Conservation (phyloP, 2,888 invertebrate genomes). For the Leptopilina drosophilae region DNA sequence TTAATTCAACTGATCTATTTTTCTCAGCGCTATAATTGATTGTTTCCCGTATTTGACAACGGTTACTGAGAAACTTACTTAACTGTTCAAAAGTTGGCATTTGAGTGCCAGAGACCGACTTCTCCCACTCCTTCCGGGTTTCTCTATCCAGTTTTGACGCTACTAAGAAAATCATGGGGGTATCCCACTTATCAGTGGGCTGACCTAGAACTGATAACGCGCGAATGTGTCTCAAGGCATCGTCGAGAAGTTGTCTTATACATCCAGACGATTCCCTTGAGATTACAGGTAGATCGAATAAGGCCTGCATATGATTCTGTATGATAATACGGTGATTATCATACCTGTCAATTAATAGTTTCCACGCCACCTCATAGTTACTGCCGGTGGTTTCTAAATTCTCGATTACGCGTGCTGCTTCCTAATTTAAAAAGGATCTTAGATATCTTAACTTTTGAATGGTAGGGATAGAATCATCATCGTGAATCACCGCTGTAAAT, state of each 20-base stretch:
- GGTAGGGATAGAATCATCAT: background rate
- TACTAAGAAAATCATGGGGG: conserved; percentile 16
- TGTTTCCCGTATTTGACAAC: conserved; percentile 26
- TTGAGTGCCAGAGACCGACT: background rate
- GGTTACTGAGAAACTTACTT: background rate
- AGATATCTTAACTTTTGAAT: conserved; percentile 13
- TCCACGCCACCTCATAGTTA: conserved; percentile 7
- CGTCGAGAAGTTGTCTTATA: conserved; percentile 14
- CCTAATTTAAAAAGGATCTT: background rate
- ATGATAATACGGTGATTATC: background rate
- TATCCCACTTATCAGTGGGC: conserved; percentile 40
- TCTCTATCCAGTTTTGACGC: conserved; percentile 13
- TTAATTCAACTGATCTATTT: background rate
- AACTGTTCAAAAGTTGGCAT: conserved; percentile 8
- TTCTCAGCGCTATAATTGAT: conserved; percentile 21
- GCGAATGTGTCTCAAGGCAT: background rate
- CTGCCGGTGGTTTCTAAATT: background rate
- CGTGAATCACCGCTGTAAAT: background rate
- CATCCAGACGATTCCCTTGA: background rate
- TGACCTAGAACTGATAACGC: conserved; percentile 37
- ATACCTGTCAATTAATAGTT: background rate
- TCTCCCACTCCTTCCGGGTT: conserved; percentile 18
- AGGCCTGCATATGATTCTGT: background rate
- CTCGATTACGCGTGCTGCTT: background rate
- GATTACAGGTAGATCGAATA: background rate